phyloP scores from a whole-genome alignment of 2,113 vertebrate species.

The Protobothrops flavoviridis region DNA sequence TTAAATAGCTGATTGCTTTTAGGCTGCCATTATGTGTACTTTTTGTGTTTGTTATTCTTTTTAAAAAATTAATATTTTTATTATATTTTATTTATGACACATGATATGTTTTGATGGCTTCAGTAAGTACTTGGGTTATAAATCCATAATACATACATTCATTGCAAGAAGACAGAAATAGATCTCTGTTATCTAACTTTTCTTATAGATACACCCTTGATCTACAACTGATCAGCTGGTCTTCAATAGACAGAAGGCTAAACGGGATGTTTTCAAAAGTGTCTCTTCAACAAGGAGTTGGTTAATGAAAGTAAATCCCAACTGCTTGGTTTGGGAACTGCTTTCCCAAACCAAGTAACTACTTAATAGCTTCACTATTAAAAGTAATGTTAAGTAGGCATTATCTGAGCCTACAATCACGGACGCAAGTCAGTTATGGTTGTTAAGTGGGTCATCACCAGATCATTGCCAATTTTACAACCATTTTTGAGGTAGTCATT shows the following conservation, averaged over 20 bases:
- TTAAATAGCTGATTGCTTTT: background rate
- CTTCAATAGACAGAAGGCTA: background rate
- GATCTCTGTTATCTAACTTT: background rate
- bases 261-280: background rate
- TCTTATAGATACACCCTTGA: background rate
- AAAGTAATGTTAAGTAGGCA: background rate
- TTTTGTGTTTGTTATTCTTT: background rate
- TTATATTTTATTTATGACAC: background rate
- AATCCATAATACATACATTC: background rate
- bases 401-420: background rate
- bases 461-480: too few species aligned
- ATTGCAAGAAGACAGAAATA: background rate
- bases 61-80: background rate
- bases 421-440: background rate
- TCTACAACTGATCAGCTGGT: background rate
- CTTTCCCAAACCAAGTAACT: background rate
- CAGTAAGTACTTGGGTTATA: background rate
- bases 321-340: background rate
- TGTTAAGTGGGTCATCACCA: background rate
- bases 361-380: background rate
- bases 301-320: background rate
- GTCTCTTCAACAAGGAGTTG: background rate
- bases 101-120: background rate
- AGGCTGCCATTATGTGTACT: background rate
- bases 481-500: background rate